phyloP scores from a whole-genome alignment of 2,888 invertebrate species.

The Yponomeuta evonymella region DNA sequence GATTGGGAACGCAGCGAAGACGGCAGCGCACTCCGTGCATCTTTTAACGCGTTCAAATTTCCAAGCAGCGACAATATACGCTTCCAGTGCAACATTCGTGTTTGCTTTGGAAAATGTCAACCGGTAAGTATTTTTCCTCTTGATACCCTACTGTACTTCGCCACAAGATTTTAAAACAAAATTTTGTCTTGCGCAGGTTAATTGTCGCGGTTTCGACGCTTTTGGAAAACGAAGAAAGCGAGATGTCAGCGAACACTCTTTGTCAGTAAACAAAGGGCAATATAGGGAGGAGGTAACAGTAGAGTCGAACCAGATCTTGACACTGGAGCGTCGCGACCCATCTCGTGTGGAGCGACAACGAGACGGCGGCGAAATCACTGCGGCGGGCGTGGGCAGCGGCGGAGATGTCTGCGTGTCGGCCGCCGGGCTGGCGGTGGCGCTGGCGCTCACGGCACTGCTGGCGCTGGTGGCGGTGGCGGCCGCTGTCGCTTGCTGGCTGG shows the following conservation, averaged over 20 bases:
- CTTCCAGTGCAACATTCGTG: conserved; percentile 96
- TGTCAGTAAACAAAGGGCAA: conserved; percentile 84
- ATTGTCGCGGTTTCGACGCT: conserved; percentile 93
- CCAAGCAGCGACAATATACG: conserved; percentile 94
- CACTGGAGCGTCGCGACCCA: conserved; percentile 90
- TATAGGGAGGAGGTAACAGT: conserved; percentile 95
- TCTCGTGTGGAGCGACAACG: conserved; percentile 84
- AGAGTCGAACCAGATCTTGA: conserved; percentile 92
- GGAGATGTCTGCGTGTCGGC: conserved; percentile 93
- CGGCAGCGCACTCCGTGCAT: conserved; percentile 88
- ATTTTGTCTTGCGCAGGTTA: conserved; percentile 77
- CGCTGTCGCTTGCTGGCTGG: conserved; percentile 96
- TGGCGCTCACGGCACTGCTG: conserved; percentile 92
- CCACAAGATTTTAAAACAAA: neutral
- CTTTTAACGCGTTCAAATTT: conserved; percentile 96
- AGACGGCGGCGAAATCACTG: conserved; percentile 78
- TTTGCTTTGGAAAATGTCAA: conserved; percentile 96
- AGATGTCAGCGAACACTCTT: conserved; percentile 71
- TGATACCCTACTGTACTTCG: neutral
- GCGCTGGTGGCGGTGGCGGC: conserved; percentile 95
- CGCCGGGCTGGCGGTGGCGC: conserved; percentile 93
- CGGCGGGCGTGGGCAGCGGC: conserved; percentile 80
- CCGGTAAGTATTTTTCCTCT: conserved; percentile 78
- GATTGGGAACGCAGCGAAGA: conserved; percentile 95
- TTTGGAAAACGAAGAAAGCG: conserved; percentile 87